phyloP scores from a whole-genome alignment of 2,113 vertebrate genomes.

The Struthio camelus region DNA sequence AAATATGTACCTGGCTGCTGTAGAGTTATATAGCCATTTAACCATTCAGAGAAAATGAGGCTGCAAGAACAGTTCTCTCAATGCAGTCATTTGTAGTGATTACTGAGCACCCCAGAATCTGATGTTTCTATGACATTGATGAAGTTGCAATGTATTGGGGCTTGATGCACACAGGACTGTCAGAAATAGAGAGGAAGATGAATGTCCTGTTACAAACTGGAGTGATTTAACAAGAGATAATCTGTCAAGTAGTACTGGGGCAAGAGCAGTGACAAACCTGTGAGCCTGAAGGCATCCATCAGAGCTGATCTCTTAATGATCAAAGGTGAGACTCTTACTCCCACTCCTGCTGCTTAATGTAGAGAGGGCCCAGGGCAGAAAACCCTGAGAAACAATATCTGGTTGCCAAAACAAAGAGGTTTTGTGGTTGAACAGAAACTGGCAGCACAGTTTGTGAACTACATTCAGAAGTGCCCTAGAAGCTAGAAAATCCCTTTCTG shows the following conservation, averaged over 20 bases:
- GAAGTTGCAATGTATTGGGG: background rate
- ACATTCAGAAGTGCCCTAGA: background rate
- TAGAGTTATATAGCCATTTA: background rate
- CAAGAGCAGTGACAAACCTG: background rate
- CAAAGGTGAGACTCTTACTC: background rate
- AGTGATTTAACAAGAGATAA: conserved; percentile 17
- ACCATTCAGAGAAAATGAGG: background rate
- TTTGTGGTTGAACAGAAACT: background rate
- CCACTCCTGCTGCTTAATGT: background rate
- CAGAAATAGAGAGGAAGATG: background rate
- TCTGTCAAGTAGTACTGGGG: background rate
- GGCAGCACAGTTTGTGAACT: background rate
- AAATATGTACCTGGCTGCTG: background rate
- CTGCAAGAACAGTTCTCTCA: background rate
- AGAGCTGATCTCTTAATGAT: background rate
- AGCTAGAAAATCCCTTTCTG: background rate
- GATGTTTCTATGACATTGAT: background rate
- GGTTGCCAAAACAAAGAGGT: background rate
- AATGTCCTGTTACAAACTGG: conserved; percentile 8
- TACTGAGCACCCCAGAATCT: background rate
- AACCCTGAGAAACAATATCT: background rate
- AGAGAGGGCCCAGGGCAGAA: background rate
- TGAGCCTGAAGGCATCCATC: conserved; percentile 6
- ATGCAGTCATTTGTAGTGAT: background rate
- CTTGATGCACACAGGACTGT: background rate